These are phyloP conservation scores for Gavialis gangeticus DNA, from an alignment of 2,113 vertebrate species.

Conservation along the genomic window DNA sequence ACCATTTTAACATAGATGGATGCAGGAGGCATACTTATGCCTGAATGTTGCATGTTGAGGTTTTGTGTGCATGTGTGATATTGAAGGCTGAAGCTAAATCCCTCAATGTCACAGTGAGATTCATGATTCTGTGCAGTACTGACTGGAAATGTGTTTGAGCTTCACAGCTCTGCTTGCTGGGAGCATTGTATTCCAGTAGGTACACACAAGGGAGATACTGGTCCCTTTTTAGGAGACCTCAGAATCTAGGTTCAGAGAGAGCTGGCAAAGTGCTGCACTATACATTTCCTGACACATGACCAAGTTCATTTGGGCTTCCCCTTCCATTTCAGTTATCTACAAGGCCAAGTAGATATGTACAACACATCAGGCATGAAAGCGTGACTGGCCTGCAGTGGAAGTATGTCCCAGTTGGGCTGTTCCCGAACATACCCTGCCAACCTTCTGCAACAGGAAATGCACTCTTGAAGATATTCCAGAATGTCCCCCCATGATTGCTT, in stretches of 20 bases:
- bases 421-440: neutral
- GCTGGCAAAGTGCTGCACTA: neutral
- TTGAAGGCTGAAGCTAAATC: slow-evolving; percentile 45
- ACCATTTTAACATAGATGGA: slow-evolving; percentile 35
- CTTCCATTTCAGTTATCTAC: neutral
- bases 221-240: slow-evolving; percentile 26
- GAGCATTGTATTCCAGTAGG: slow-evolving; percentile 44
- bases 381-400: neutral
- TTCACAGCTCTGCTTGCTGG: slow-evolving; percentile 52
- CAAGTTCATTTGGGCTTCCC: neutral
- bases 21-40: slow-evolving; percentile 13
- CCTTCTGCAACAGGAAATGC: neutral
- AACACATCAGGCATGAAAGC: too few species aligned
- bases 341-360: neutral
- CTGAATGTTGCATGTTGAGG: neutral
- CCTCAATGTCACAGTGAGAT: slow-evolving; percentile 61
- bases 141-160: slow-evolving; percentile 60
- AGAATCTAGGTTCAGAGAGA: neutral
- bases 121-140: slow-evolving; percentile 27
- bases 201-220: slow-evolving; percentile 40
- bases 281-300: neutral
- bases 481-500: too few species aligned
- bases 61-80: slow-evolving; percentile 35
- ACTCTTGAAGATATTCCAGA: too few species aligned
- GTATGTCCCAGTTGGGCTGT: neutral